A percentile compares a stretch with the other conserved stretches of the same genome.
phyloP scores from a whole-genome alignment of 37 sponge, comb jelly and placozoan species.

The Beroe forskalii region DNA sequence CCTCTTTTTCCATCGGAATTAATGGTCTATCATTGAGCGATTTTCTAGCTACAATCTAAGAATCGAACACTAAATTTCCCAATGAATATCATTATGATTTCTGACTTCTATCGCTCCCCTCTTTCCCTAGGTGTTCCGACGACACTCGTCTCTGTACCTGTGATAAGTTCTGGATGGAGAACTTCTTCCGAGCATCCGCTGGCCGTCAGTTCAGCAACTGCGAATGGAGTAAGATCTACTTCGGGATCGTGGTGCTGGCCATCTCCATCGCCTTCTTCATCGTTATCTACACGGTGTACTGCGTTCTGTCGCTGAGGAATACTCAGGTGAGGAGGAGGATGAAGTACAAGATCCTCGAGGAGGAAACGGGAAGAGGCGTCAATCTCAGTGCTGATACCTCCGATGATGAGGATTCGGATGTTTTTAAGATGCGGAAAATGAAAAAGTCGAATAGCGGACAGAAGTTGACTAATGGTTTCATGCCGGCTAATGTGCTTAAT shows the following conservation, averaged over 20 bases:
- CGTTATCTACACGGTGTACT: conserved; percentile 21
- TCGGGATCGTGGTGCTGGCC: conserved; percentile 4
- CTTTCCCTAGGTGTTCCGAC: conserved; percentile 59
- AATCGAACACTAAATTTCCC: no score
- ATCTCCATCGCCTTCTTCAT: neutral
- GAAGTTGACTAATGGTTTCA: conserved; percentile 23
- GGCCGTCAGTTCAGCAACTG: conserved; percentile 54
- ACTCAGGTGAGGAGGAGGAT: neutral
- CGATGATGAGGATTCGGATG: conserved; percentile 30
- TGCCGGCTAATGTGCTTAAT: conserved; percentile 23
- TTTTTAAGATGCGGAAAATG: conserved; percentile 8
- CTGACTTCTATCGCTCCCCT: no score
- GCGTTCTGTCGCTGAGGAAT: conserved; percentile 38
- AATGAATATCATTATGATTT: no score
- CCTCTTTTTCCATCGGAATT: no score
- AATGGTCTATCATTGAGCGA: no score
- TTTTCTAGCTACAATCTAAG: no score
- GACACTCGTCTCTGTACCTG: conserved; percentile 72
- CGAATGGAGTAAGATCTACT: conserved; percentile 66
- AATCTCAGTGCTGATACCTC: neutral
- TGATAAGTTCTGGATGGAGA: conserved; percentile 86
- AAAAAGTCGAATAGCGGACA: neutral
- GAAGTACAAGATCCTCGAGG: conserved; percentile 47
- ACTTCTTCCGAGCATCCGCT: conserved; percentile 76
- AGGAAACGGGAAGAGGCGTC: conserved; percentile 39